phyloP scores from a whole-genome alignment of 1,140 invertebrate species.

The Lucilia cuprina region DNA sequence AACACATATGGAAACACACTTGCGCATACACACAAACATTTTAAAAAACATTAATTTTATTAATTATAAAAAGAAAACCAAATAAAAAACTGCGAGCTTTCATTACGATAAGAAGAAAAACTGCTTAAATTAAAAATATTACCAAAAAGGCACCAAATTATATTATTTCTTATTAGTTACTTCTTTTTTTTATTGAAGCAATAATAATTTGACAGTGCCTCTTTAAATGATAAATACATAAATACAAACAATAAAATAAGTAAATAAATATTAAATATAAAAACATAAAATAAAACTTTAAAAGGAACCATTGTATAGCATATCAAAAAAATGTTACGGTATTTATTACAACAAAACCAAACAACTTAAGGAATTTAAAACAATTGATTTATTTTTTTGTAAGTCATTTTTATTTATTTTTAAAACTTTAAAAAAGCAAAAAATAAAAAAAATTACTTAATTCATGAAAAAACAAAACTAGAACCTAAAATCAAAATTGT shows the following conservation, averaged over 20 bases:
- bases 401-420: not conserved
- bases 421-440: not conserved
- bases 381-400: not conserved
- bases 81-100: slow-evolving; percentile 27
- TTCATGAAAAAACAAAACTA: not conserved
- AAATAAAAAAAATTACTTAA: not conserved
- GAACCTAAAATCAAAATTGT: not conserved
- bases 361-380: not conserved
- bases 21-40: slow-evolving; percentile 6
- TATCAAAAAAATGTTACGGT: slow-evolving; percentile 23
- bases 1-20: not conserved
- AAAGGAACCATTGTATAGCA: slow-evolving; percentile 38
- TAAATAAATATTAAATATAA: not conserved
- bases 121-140: not conserved
- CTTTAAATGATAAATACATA: slow-evolving; percentile 7
- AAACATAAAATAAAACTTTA: slow-evolving; percentile 14
- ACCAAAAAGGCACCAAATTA: not conserved
- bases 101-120: slow-evolving; percentile 6
- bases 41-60: slow-evolving; percentile 16
- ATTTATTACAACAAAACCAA: not conserved
- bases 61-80: slow-evolving; percentile 9
- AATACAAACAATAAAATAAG: not conserved
- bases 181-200: slow-evolving; percentile 3
- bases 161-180: not conserved
- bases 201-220: slow-evolving; percentile 29